Evolutionary conservation across 92 coral and sea anemone species (phyloP).

Genomic region (Zoanthus gigantus): DNA sequence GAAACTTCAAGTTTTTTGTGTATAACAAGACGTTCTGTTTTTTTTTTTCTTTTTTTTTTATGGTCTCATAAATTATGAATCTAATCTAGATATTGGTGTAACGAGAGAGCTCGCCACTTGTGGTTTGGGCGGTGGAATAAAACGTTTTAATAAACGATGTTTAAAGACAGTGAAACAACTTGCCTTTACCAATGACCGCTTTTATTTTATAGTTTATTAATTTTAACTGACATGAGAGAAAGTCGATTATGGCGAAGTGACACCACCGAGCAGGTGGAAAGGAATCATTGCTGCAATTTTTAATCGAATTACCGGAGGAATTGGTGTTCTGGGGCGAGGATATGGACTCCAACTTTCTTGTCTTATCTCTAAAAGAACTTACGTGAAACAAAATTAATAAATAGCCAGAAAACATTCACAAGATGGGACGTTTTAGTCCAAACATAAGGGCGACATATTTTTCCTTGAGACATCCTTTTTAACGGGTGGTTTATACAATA

Average conservation of each 20-base stretch:
- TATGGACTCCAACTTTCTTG: slow-evolving; percentile 39
- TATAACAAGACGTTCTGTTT: slow-evolving; percentile 21
- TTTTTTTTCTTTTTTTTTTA: slow-evolving; percentile 22
- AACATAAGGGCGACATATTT: slow-evolving; percentile 3
- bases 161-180: slow-evolving; percentile 28
- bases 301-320: slow-evolving; percentile 61
- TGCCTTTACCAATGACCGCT: slow-evolving; percentile 43
- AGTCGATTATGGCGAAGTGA: slow-evolving; percentile 37
- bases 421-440: not conserved
- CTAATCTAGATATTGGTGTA: slow-evolving; percentile 18
- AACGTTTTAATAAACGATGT: slow-evolving; percentile 45
- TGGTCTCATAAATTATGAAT: slow-evolving; percentile 46
- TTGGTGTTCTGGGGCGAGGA: slow-evolving; percentile 50
- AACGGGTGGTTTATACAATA: not conserved
- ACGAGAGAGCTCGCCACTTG: not conserved
- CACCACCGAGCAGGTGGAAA: slow-evolving; percentile 53
- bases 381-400: not conserved
- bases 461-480: slow-evolving; percentile 19
- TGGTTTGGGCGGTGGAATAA: slow-evolving; percentile 23
- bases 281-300: slow-evolving; percentile 32
- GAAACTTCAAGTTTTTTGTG: slow-evolving; percentile 3
- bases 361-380: not conserved
- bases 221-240: slow-evolving; percentile 40
- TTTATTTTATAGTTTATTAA: slow-evolving; percentile 29
- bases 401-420: not conserved